Base-by-base conservation (phyloP, 2,113 vertebrate genomes). In the Craseonycteris thonglongyai region DNA sequence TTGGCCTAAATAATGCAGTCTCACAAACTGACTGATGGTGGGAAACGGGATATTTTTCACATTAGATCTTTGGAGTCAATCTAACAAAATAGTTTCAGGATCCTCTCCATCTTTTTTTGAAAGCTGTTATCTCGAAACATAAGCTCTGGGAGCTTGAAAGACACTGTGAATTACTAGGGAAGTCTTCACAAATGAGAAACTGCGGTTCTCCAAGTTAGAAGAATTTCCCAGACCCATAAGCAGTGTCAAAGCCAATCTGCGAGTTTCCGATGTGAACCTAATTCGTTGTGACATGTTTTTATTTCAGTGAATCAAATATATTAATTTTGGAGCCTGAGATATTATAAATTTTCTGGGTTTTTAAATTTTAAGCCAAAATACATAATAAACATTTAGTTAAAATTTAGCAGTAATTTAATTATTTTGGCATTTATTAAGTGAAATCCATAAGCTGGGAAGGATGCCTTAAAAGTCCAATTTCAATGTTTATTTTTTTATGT, bases 401-500 rank as follows among this genome's bases (percentile, higher is more conserved):
- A 94, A 90, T 68, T 91, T 94, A 47, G 42, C 45, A 92, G 71
- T 96, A 96, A 97, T 93, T 96, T 93, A 96, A 97, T 97, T 97
- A 97, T 96, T 94, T 95, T 92, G 92, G 87, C 84, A 95, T 97
- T 96, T 96, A 95, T 96, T 95, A 95, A 95, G 95, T 96, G 93
- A 90, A 95, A 93, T 91, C 88, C 96, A 65, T 95, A 92, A 95
- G 84, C 56, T 93, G 40, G 63, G 84, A 88, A 2, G 7, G 66
- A 35, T 88, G 75, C 68, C 90, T 93, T 92, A 56, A 90, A 95
- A 95, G 92, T 84, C 90, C 56, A 92, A 35, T 84, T 95, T 95
- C 80, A 92, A 0, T 92, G 84, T 95, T 97, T 96, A 78, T 89
- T 94, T 95, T 96, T 66, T 78, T 42, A 74, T 93, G 82, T 96